Evolutionary conservation across 2,888 invertebrate species (phyloP).

Genomic region (Hypercompe scribonia): DNA sequence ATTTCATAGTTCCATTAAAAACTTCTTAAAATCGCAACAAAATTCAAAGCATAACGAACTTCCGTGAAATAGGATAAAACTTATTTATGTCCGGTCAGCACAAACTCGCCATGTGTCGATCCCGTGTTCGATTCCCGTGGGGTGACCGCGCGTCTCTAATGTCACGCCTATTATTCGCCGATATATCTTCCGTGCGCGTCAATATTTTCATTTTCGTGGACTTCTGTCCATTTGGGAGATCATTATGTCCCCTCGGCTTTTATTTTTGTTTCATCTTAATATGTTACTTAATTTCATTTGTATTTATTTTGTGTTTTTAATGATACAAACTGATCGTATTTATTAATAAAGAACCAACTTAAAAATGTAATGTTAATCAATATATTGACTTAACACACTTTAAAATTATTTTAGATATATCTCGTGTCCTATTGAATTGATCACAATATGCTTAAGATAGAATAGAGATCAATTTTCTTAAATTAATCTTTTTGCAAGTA

Average conservation of each 20-base stretch:
- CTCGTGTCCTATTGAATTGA: too few relatives aligned
- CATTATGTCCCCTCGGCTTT: slow-evolving; percentile 59
- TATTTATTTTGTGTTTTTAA: not conserved
- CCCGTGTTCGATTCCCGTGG: slow-evolving; percentile 79
- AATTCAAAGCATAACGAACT: slow-evolving; percentile 72
- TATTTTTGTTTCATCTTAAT: slow-evolving; percentile 36
- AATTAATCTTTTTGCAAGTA: not conserved
- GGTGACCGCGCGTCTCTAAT: slow-evolving; percentile 73
- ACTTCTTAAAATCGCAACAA: slow-evolving; percentile 41
- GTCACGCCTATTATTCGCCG: slow-evolving; percentile 84
- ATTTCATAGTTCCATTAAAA: slow-evolving; percentile 10
- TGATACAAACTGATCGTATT: not conserved
- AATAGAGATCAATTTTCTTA: not conserved
- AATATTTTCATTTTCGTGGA: slow-evolving; percentile 80
- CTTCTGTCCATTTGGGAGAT: slow-evolving; percentile 73
- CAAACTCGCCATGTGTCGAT: slow-evolving; percentile 76
- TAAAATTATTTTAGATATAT: too few relatives aligned
- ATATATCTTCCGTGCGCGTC: slow-evolving; percentile 81
- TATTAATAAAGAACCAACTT: not conserved
- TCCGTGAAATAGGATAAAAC: slow-evolving; percentile 85
- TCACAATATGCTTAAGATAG: not conserved
- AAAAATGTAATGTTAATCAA: too few relatives aligned
- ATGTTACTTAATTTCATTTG: slow-evolving; percentile 31
- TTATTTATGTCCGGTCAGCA: slow-evolving; percentile 71
- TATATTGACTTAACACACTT: too few relatives aligned